Percentiles rank a stretch among this genome's conserved stretches.
Conservation (phyloP, 2,888 invertebrate genomes). For the Erebia epiphron region DNA sequence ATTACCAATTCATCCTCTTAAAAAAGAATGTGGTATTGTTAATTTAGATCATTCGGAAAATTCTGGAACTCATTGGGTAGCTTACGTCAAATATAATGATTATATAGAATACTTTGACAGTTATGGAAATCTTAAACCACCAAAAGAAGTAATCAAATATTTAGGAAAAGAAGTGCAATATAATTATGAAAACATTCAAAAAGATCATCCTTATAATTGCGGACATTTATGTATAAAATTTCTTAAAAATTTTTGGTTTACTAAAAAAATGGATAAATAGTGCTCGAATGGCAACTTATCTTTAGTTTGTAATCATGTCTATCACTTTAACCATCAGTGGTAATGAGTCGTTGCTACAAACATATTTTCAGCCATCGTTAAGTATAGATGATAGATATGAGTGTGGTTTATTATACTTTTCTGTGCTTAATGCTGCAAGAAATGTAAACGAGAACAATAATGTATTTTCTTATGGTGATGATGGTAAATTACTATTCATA, state of each 20-base stretch:
- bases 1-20: neutral
- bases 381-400: neutral
- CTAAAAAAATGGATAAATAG: neutral
- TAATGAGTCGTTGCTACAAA: neutral
- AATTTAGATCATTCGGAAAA: neutral
- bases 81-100: constrained; percentile 5
- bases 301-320: neutral
- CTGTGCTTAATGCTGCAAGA: neutral
- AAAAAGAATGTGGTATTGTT: constrained; percentile 1
- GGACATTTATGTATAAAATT: neutral
- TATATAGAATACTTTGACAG: constrained; percentile 24
- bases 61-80: constrained; percentile 20
- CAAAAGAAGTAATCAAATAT: constrained; percentile 11
- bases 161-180: neutral
- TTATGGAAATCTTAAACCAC: constrained; percentile 21
- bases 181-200: neutral
- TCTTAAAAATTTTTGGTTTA: neutral
- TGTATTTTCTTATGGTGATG: neutral
- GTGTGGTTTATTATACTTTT: neutral
- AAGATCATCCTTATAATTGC: neutral
- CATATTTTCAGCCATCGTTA: neutral
- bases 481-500: neutral
- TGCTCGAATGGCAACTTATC: neutral
- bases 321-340: neutral
- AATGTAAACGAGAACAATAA: neutral